A percentile compares a stretch with the other conserved stretches of the same genome.
Evolutionary conservation across 2,797 vertebrate genomes (phyloP).

Genomic region (Leptoclinus maculatus): DNA sequence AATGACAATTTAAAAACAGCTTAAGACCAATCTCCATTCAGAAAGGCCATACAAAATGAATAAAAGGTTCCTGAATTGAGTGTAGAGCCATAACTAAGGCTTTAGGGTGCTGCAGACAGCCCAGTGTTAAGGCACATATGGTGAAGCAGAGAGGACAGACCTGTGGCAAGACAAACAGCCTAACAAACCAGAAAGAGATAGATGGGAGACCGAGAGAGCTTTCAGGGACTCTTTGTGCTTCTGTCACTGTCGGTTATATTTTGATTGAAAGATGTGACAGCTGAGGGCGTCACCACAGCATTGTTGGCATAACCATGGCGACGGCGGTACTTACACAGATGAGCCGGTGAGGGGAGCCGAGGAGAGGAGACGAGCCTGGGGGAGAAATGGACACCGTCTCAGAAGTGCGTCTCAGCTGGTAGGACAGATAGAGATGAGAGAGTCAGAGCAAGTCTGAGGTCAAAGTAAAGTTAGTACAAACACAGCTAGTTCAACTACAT

Average conservation of each 20-base stretch:
- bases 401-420: constrained; percentile 93
- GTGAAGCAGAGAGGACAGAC: not conserved
- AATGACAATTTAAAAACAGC: not conserved
- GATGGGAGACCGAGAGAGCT: constrained; percentile 22
- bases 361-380: constrained; percentile 90
- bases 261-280: constrained; percentile 47
- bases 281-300: not conserved
- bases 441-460: constrained; percentile 14
- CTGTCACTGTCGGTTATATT: constrained; percentile 20
- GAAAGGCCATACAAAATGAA: not conserved
- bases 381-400: constrained; percentile 94
- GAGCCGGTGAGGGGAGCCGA: constrained; percentile 93
- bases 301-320: constrained; percentile 6
- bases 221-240: constrained; percentile 9
- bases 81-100: not conserved
- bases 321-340: constrained; percentile 90
- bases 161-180: not conserved
- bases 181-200: constrained; percentile 2
- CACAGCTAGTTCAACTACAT: not conserved
- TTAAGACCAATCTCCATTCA: not conserved
- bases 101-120: not conserved
- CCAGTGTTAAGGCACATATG: not conserved
- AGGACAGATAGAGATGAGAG: constrained; percentile 1
- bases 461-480: constrained; percentile 7
- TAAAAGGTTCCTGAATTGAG: not conserved